Evolutionary conservation across 2,113 vertebrate species (phyloP).

Genomic region (Passer montanus): DNA sequence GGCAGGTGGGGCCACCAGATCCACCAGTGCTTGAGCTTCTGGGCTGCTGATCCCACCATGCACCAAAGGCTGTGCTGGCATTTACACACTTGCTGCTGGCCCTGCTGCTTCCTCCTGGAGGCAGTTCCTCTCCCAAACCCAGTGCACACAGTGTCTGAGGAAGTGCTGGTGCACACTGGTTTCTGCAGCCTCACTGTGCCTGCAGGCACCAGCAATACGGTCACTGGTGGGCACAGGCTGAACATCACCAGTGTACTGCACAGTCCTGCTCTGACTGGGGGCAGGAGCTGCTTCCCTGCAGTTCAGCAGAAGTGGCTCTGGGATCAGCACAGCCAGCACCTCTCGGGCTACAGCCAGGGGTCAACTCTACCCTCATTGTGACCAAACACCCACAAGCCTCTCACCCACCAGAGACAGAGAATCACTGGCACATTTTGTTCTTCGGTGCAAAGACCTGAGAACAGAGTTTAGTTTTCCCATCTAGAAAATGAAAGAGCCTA

Average conservation of each 20-base stretch:
- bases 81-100: neutral
- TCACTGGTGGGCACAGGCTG: neutral
- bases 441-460: neutral
- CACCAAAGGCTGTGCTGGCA: neutral
- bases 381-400: neutral
- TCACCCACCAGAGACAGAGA: neutral
- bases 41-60: neutral
- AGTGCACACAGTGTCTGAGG: neutral
- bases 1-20: neutral
- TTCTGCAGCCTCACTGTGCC: neutral
- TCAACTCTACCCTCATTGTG: neutral
- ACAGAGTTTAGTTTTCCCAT: neutral
- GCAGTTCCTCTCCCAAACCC: neutral
- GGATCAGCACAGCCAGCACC: neutral
- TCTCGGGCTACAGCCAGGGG: neutral
- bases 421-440: neutral
- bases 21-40: neutral
- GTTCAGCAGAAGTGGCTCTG: neutral
- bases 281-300: neutral
- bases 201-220: fast-evolving
- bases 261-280: neutral
- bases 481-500: neutral
- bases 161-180: neutral
- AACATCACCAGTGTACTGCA: neutral
- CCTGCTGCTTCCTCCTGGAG: neutral